A percentile compares a stretch with the other conserved stretches of the same genome.
Evolutionary conservation across 2,113 vertebrate species (phyloP).

Genomic region (Tachuris rubrigastra): DNA sequence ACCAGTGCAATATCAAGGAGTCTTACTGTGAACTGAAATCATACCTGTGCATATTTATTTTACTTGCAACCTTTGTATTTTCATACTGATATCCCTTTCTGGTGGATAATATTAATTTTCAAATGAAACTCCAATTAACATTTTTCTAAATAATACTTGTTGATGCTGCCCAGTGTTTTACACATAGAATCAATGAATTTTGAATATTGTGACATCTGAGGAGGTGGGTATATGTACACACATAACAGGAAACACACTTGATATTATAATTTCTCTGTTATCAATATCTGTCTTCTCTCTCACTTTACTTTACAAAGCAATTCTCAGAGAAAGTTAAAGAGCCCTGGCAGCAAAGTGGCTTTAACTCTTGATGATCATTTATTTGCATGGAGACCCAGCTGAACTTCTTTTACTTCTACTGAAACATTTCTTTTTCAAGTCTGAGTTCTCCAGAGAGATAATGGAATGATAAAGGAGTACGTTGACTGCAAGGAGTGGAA

Average conservation of each 20-base stretch:
- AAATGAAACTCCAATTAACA: not conserved
- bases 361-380: not conserved
- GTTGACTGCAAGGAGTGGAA: not conserved
- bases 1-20: not conserved
- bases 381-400: not conserved
- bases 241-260: not conserved
- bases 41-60: not conserved
- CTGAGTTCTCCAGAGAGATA: not conserved
- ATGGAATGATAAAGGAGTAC: not conserved
- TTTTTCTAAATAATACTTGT: not conserved
- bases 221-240: rapidly evolving
- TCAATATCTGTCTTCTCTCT: not conserved
- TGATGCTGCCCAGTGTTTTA: not conserved
- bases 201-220: not conserved
- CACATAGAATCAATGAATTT: not conserved
- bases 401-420: not conserved
- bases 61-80: not conserved
- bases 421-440: not conserved
- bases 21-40: not conserved
- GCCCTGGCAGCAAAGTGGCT: not conserved
- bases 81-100: not conserved
- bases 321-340: not conserved
- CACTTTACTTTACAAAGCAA: not conserved
- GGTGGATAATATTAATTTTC: not conserved
- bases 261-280: not conserved